Base-by-base conservation (phyloP, 2,113 vertebrate species). In the Carettochelys insculpta region DNA sequence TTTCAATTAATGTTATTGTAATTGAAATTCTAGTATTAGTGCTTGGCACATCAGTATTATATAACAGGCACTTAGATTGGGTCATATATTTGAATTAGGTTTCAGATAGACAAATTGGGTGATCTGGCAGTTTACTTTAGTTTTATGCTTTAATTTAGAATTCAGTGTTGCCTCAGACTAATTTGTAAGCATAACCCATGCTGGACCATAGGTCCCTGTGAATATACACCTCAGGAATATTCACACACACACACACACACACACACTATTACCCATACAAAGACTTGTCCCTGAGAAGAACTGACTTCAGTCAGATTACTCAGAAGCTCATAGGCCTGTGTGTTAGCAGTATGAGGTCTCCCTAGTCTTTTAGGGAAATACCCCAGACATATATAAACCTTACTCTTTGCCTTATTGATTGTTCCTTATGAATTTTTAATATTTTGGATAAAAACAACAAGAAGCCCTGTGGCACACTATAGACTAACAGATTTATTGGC, bases 211-310 rank as follows among this genome's bases (percentile, higher is more conserved):
- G 29, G 29, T 68, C 17, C 6, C 29, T 5, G 1, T 48, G 34
- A 77, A 1, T 5, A 41, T 38, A 54, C 22, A 14, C 47, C 5
- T 79, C 43, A 84, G 16, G n/a, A 80, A 90, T 38, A 68, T n/a
- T 68, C 17, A 38, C 4, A 68, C n/a, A 68, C 61, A 38, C 2
- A 53, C 2, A 38, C 0, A 77, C 45, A 77, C n/a, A 94, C 90
- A 80, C 17, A 14, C 13, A n/a, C 12, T 58, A 43, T 41, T 77
- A 71, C 56, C 2, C 11, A 61, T 7, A n/a, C 61, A 84, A 61
- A 77, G 3, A 11, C 54, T 7, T 43, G 9, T 53, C 78, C 4
- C 0, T 58, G 4, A 47, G 13, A 76, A 53, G 1, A 5, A 5
- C 79, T 0, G 1, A 38, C 8, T 88, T 88, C 53, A 80, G 5